phyloP scores from a whole-genome alignment of 2,888 invertebrate genomes.

The Heteropelma amictum region DNA sequence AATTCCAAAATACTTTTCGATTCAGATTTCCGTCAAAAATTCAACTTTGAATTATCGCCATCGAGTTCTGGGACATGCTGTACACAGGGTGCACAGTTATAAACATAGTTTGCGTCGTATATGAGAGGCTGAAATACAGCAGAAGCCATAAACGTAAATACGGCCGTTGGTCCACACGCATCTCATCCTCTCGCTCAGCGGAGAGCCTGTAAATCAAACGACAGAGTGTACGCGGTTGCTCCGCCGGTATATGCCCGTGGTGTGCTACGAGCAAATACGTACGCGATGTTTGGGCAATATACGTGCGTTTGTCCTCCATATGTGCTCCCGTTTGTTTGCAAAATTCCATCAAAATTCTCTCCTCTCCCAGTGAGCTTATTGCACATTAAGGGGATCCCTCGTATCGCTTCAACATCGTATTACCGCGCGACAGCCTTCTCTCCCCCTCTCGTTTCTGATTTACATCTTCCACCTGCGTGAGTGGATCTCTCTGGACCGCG shows the following conservation, averaged over 20 bases:
- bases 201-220: conserved; percentile 58
- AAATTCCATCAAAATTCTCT: conserved; percentile 11
- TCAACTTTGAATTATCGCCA: too few relatives aligned
- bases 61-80: too few relatives aligned
- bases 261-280: conserved; percentile 8
- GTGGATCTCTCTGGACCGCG: not conserved
- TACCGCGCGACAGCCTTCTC: conserved; percentile 53
- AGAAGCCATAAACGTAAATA: conserved; percentile 59
- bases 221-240: conserved; percentile 18
- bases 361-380: conserved; percentile 55
- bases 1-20: too few relatives aligned
- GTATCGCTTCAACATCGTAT: conserved; percentile 55
- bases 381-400: conserved; percentile 58
- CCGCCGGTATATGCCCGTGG: conserved; percentile 24
- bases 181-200: conserved; percentile 14
- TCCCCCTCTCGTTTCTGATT: conserved; percentile 56
- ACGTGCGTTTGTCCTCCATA: not conserved
- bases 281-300: conserved; percentile 17
- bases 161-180: conserved; percentile 48
- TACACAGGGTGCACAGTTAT: too few relatives aligned
- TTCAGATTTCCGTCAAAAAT: too few relatives aligned
- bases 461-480: conserved; percentile 51
- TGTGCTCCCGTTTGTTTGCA: not conserved
- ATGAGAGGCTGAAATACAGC: conserved; percentile 47
- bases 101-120: conserved; percentile 5